Evolutionary conservation across 1,140 invertebrate genomes (phyloP).

Genomic region (Drosophila ambigua): DNA sequence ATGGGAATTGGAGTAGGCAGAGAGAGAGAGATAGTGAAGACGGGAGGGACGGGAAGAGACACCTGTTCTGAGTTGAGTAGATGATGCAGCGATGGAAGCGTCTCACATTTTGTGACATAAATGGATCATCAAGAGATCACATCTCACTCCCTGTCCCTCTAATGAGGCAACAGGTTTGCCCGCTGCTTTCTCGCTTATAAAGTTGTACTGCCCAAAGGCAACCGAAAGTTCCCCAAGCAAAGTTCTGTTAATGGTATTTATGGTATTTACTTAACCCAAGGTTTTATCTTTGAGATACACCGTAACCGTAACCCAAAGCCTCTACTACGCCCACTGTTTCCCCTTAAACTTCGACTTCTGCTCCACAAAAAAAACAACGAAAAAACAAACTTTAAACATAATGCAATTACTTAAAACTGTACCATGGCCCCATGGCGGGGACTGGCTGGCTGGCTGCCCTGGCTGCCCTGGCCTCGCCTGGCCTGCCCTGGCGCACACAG

Average conservation of each 20-base stretch:
- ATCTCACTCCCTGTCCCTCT: conserved; percentile 4
- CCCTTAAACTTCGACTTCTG: conserved; percentile 67
- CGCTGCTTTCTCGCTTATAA: neutral
- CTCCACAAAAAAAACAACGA: conserved; percentile 48
- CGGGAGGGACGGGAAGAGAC: neutral
- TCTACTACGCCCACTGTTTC: conserved; percentile 52
- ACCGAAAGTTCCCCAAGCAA: neutral
- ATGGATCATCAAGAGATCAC: conserved; percentile 39
- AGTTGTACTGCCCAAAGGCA: neutral
- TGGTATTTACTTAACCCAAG: conserved; percentile 60
- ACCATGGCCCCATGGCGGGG: conserved; percentile 50
- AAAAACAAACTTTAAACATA: conserved; percentile 66
- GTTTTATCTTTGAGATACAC: conserved; percentile 30
- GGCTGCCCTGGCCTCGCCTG: conserved; percentile 16
- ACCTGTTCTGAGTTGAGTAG: conserved; percentile 18
- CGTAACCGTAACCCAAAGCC: conserved; percentile 18
- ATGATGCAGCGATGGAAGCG: conserved; percentile 14
- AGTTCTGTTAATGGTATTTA: neutral
- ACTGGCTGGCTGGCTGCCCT: too few relatives aligned
- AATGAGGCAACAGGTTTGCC: conserved; percentile 22
- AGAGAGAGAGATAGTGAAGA: neutral
- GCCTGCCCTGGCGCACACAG: conserved; percentile 55
- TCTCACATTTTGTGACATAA: conserved; percentile 36
- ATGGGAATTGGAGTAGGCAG: neutral
- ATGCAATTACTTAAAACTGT: conserved; percentile 83